phyloP scores from a whole-genome alignment of 2,888 invertebrate species.

The Callimorpha dominula region DNA sequence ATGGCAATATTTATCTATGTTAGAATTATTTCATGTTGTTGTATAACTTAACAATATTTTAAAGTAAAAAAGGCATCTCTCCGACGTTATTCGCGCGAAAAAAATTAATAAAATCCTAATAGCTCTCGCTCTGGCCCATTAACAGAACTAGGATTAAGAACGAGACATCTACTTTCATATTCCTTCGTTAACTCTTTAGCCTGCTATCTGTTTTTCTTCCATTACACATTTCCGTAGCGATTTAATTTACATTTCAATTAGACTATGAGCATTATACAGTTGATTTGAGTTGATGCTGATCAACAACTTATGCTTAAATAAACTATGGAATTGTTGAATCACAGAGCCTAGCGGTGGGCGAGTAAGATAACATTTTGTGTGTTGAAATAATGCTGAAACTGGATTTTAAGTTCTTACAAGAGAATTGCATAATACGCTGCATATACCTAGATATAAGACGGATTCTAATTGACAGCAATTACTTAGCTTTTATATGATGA shows the following conservation, averaged over 20 bases:
- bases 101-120: not conserved
- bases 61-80: not conserved
- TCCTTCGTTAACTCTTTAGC: slow-evolving; percentile 1
- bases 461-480: too few relatives aligned
- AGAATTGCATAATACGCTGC: too few relatives aligned
- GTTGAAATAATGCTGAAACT: too few relatives aligned
- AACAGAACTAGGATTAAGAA: not conserved
- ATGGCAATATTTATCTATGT: too few relatives aligned
- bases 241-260: slow-evolving; percentile 12
- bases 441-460: too few relatives aligned
- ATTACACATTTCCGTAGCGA: slow-evolving; percentile 2
- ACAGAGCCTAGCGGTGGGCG: not conserved
- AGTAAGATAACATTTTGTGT: not conserved
- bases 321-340: not conserved
- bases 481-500: too few relatives aligned
- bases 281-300: not conserved
- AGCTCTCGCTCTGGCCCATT: not conserved
- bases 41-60: too few relatives aligned
- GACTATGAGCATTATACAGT: slow-evolving; percentile 4
- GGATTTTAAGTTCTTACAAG: too few relatives aligned
- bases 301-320: slow-evolving; percentile 2
- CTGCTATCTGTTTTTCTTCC: slow-evolving; percentile 4
- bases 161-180: slow-evolving; percentile 3
- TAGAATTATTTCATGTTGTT: too few relatives aligned
- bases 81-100: not conserved